A percentile compares a stretch with the other conserved stretches of the same genome.
phyloP scores from a whole-genome alignment of 2,888 invertebrate genomes.

The Chalcis sispes region DNA sequence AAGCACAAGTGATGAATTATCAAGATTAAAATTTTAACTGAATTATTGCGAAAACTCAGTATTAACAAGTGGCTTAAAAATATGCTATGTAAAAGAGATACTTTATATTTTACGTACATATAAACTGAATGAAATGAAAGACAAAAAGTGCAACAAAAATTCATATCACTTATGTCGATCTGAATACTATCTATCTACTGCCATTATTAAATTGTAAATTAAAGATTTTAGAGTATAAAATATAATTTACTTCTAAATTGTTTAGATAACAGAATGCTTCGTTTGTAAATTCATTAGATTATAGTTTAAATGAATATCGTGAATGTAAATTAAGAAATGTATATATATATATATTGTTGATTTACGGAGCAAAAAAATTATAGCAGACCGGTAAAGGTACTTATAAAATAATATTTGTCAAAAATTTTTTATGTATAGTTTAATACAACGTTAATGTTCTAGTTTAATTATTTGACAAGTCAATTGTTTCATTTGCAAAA shows the following conservation, averaged over 20 bases:
- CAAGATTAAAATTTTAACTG: conserved; percentile 44
- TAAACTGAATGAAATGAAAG: conserved; percentile 19
- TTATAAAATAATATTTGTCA: conserved; percentile 39
- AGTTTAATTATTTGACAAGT: conserved; percentile 47
- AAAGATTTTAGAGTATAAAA: conserved; percentile 27
- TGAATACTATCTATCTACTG: conserved; percentile 45
- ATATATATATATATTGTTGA: conserved; percentile 43
- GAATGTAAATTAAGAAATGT: conserved; percentile 42
- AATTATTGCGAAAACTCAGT: conserved; percentile 47
- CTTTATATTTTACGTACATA: conserved; percentile 14
- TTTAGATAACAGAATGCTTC: conserved; percentile 20
- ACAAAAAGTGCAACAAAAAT: conserved; percentile 8
- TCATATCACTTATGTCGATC: conserved; percentile 42
- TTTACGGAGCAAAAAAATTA: conserved; percentile 23
- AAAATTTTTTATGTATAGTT: conserved; percentile 41
- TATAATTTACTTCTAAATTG: conserved; percentile 33
- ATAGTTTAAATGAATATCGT: conserved; percentile 17
- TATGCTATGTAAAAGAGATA: conserved; percentile 25
- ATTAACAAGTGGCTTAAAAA: conserved; percentile 48
- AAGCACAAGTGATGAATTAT: conserved; percentile 44
- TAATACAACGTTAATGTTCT: conserved; percentile 22
- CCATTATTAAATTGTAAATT: conserved; percentile 39
- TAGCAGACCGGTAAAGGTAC: conserved; percentile 47
- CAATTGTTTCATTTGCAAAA: conserved; percentile 35
- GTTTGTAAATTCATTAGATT: conserved; percentile 33